These are phyloP conservation scores for Calycopis cecrops DNA, from an alignment of 1,140 invertebrate genomes.

Conservation along the genomic window DNA sequence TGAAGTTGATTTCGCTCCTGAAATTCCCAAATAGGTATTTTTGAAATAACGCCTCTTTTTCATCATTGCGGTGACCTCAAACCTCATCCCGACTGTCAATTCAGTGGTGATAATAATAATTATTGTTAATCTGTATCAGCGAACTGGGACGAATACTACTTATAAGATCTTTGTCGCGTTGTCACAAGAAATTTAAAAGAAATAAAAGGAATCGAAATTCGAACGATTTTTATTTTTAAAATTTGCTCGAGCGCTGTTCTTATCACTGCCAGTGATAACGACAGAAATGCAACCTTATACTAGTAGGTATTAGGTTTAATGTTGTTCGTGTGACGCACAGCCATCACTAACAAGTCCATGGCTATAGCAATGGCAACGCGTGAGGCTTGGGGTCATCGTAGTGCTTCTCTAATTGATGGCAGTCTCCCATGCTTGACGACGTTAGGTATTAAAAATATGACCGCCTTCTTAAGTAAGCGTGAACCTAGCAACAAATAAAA, in stretches of 20 bases:
- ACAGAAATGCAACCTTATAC: slow-evolving; percentile 33
- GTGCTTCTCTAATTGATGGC: slow-evolving; percentile 24
- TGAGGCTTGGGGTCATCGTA: slow-evolving; percentile 40
- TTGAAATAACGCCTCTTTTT: slow-evolving; percentile 71
- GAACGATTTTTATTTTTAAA: neutral
- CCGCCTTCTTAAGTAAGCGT: neutral
- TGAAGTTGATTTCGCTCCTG: slow-evolving; percentile 74
- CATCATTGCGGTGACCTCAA: slow-evolving; percentile 28
- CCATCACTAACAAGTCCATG: slow-evolving; percentile 52
- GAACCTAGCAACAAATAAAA: neutral
- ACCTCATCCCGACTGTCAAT: slow-evolving; percentile 27
- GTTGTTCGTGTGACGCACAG: slow-evolving; percentile 17
- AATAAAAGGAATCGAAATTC: neutral
- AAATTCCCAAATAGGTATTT: slow-evolving; percentile 73
- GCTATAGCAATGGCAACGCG: slow-evolving; percentile 37
- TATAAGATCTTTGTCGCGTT: neutral
- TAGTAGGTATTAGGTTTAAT: slow-evolving; percentile 32
- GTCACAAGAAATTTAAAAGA: neutral
- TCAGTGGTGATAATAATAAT: slow-evolving; percentile 34
- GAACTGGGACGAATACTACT: slow-evolving; percentile 14
- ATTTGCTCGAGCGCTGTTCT: slow-evolving; percentile 23
- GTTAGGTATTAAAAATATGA: slow-evolving; percentile 9
- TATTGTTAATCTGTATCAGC: slow-evolving; percentile 35
- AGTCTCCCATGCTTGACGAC: slow-evolving; percentile 17
- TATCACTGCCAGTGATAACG: slow-evolving; percentile 62